Conservation (phyloP, 1,140 invertebrate genomes). For the Diabrotica virgifera region DNA sequence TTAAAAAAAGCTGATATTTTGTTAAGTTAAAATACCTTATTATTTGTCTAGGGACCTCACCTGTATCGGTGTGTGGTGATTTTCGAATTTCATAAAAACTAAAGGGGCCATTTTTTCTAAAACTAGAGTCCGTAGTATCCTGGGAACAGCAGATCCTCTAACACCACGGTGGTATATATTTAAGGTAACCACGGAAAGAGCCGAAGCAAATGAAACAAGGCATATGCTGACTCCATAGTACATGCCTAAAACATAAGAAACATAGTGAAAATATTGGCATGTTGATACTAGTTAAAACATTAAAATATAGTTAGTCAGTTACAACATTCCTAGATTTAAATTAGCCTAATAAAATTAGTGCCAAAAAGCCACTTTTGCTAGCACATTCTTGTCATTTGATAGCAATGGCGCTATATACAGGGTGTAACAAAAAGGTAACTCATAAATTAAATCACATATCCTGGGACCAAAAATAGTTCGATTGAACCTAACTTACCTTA, state of each 20-base stretch:
- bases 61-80: constrained; percentile 34
- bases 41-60: constrained; percentile 21
- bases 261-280: too few relatives aligned
- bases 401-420: too few relatives aligned
- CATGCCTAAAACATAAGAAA: constrained; percentile 60
- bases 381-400: too few relatives aligned
- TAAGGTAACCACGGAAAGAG: constrained; percentile 77
- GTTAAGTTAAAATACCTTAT: not conserved
- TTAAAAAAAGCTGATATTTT: not conserved
- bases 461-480: too few relatives aligned
- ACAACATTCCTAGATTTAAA: too few relatives aligned
- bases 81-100: constrained; percentile 63
- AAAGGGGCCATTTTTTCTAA: constrained; percentile 61
- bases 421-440: too few relatives aligned
- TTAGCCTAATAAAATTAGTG: too few relatives aligned
- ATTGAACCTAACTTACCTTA: too few relatives aligned
- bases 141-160: constrained; percentile 72
- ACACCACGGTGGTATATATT: constrained; percentile 82
- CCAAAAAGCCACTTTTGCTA: too few relatives aligned
- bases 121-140: constrained; percentile 64
- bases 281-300: too few relatives aligned
- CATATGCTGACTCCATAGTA: constrained; percentile 92
- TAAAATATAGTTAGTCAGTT: too few relatives aligned
- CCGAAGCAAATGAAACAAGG: constrained; percentile 84
- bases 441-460: too few relatives aligned